Conservation (phyloP, 2,113 vertebrate species). For the Podarcis raffonei region DNA sequence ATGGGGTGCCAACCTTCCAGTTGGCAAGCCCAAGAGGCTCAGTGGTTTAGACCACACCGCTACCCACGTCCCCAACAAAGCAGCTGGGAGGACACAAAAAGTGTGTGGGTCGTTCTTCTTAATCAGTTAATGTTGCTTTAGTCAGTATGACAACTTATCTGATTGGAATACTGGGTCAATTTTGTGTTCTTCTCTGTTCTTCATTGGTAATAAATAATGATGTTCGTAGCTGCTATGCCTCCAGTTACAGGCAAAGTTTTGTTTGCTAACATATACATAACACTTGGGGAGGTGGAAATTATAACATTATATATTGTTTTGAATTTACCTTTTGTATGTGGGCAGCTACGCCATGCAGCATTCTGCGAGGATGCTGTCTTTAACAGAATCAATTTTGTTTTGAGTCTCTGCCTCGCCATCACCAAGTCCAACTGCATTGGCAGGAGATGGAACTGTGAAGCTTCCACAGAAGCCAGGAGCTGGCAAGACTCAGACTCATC, state of each 20-base stretch:
- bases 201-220: neutral
- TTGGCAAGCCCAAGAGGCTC: too few relatives aligned
- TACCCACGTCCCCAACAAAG: too few relatives aligned
- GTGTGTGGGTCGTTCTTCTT: too few relatives aligned
- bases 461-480: neutral
- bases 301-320: neutral
- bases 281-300: neutral
- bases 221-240: too few relatives aligned
- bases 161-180: neutral
- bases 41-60: too few relatives aligned
- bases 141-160: neutral
- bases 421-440: slow-evolving; percentile 1
- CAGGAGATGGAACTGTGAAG: neutral
- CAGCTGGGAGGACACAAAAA: too few relatives aligned
- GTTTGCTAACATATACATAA: neutral
- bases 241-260: neutral
- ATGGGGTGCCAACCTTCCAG: too few relatives aligned
- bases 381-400: neutral
- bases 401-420: neutral
- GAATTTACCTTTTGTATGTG: neutral
- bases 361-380: neutral
- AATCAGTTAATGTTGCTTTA: neutral
- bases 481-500: neutral
- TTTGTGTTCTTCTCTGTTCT: neutral
- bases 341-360: neutral